Percentiles rank a stretch among this genome's conserved stretches.
These are phyloP conservation scores for Epinotia ramella DNA, from an alignment of 2,888 invertebrate genomes.

Conservation along the genomic window DNA sequence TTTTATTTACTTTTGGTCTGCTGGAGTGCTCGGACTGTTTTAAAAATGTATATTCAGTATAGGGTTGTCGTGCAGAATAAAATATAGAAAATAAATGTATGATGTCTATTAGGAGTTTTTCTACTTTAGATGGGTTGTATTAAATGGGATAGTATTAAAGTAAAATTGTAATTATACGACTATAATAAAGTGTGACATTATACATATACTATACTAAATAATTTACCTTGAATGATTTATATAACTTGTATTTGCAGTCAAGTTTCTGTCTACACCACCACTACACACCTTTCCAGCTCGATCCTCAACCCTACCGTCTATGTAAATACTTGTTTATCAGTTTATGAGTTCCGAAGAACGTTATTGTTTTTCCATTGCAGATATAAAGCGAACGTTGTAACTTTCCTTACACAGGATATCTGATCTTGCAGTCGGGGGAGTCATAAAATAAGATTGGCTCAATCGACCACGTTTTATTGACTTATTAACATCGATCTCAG, in stretches of 20 bases:
- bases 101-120: not conserved
- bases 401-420: conserved; percentile 60
- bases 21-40: conserved; percentile 17
- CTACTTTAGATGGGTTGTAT: not conserved
- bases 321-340: conserved; percentile 49
- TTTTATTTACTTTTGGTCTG: conserved; percentile 32
- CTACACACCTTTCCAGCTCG: not conserved
- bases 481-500: conserved; percentile 80
- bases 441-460: conserved; percentile 80
- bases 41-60: conserved; percentile 13
- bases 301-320: conserved; percentile 28
- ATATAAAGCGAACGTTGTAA: conserved; percentile 59
- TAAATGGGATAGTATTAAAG: not conserved
- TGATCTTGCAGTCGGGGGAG: conserved; percentile 73
- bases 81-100: not conserved
- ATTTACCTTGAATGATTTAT: not conserved
- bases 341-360: conserved; percentile 55
- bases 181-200: not conserved
- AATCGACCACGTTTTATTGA: conserved; percentile 79
- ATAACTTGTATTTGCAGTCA: not conserved
- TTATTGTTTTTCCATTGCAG: conserved; percentile 52
- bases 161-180: not conserved
- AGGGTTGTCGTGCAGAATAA: conserved; percentile 12
- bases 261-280: not conserved
- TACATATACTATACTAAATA: not conserved